Evolutionary conservation across 2,888 invertebrate genomes (phyloP).

Genomic region (Pterobdella sp.): DNA sequence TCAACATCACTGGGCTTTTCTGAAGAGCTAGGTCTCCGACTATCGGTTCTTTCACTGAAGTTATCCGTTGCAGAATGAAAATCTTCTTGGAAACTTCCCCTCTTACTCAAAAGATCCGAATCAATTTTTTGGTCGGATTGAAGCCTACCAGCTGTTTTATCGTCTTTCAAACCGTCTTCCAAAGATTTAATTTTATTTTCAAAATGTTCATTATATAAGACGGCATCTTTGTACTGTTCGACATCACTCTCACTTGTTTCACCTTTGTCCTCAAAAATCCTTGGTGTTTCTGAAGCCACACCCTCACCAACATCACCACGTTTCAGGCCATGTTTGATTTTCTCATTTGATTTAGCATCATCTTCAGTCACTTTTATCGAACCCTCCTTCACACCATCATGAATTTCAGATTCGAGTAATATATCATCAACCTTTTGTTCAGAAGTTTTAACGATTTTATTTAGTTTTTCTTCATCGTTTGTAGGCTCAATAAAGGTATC

Average conservation of each 20-base stretch:
- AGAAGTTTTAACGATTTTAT: neutral
- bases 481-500: neutral
- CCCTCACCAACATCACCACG: neutral
- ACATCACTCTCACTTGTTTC: neutral
- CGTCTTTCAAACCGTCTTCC: neutral
- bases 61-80: too few species aligned
- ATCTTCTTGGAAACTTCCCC: too few species aligned
- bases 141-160: neutral
- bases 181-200: neutral
- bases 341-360: neutral
- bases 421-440: neutral
- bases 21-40: neutral
- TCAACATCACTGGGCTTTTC: conserved; percentile 17
- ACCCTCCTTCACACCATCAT: neutral
- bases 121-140: neutral
- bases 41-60: neutral
- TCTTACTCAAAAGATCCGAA: too few species aligned
- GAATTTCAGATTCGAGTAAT: neutral
- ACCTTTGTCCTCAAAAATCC: neutral
- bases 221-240: too few species aligned
- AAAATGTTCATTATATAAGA: too few species aligned
- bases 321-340: neutral
- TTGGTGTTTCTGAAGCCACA: neutral
- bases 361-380: too few species aligned
- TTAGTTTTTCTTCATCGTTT: neutral